phyloP scores from a whole-genome alignment of 2,113 vertebrate species.

The Dasypus novemcinctus region DNA sequence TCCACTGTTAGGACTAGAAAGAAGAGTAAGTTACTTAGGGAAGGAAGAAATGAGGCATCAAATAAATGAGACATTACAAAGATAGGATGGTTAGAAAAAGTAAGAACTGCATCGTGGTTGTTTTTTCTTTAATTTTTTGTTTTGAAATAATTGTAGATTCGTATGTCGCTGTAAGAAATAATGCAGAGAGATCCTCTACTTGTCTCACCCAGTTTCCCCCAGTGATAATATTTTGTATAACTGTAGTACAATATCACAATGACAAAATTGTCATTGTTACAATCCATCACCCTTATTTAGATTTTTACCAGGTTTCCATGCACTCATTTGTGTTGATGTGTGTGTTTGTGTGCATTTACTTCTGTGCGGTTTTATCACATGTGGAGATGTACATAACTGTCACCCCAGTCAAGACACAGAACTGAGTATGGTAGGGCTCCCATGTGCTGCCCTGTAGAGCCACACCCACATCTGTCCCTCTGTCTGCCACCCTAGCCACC shows the following conservation, averaged over 20 bases:
- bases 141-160: constrained; percentile 14
- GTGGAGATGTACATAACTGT: background rate
- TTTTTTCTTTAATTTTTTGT: background rate
- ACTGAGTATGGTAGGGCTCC: background rate
- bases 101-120: background rate
- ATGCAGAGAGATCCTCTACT: background rate
- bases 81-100: background rate
- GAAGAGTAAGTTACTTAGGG: background rate
- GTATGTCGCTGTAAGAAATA: background rate
- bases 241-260: background rate
- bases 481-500: background rate
- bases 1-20: background rate
- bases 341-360: background rate
- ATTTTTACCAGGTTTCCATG: background rate
- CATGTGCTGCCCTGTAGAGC: background rate
- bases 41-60: constrained; percentile 7
- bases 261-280: background rate
- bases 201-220: background rate
- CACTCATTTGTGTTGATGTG: background rate
- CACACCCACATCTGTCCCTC: background rate
- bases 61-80: background rate
- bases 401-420: background rate
- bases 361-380: background rate
- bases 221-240: background rate
- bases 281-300: background rate